A percentile compares a stretch with the other conserved stretches of the same genome.
Conservation (phyloP, 2,888 invertebrate genomes). For the Melanargia galathea region DNA sequence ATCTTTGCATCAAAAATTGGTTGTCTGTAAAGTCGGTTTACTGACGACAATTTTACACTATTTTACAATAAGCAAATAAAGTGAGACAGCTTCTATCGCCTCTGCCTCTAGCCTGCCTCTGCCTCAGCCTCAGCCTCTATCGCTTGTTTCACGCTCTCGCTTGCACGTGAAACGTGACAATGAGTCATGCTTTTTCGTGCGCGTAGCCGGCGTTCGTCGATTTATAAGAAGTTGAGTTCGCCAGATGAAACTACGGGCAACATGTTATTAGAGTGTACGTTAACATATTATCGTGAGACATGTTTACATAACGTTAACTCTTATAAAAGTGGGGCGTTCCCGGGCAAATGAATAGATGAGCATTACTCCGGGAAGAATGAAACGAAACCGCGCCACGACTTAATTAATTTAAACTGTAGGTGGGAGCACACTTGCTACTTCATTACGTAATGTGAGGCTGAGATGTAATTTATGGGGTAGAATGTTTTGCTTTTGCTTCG, state of each 20-base stretch:
- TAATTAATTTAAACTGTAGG: conserved; percentile 43
- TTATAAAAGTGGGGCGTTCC: conserved; percentile 30
- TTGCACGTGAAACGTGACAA: too few species aligned
- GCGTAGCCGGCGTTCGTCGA: too few species aligned
- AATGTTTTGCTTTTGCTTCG: conserved; percentile 12
- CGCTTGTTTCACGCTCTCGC: too few species aligned
- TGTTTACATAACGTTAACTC: conserved; percentile 7
- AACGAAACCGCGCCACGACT: conserved; percentile 35
- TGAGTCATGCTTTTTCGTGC: too few species aligned
- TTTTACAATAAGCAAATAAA: too few species aligned
- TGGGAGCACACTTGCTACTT: conserved; percentile 25
- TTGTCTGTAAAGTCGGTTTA: too few species aligned
- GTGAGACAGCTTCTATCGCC: too few species aligned
- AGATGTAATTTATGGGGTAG: conserved; percentile 16
- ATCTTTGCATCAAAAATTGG: too few species aligned
- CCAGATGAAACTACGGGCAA: not conserved
- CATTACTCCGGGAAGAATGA: conserved; percentile 34
- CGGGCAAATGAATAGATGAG: conserved; percentile 28
- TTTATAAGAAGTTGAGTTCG: too few species aligned
- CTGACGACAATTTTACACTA: too few species aligned
- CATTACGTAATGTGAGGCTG: conserved; percentile 21
- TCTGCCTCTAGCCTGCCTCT: too few species aligned
- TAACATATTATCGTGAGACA: not conserved
- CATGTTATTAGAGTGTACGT: not conserved
- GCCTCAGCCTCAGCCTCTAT: too few species aligned